phyloP scores from a whole-genome alignment of 1,140 invertebrate species.

The Plodia interpunctella region DNA sequence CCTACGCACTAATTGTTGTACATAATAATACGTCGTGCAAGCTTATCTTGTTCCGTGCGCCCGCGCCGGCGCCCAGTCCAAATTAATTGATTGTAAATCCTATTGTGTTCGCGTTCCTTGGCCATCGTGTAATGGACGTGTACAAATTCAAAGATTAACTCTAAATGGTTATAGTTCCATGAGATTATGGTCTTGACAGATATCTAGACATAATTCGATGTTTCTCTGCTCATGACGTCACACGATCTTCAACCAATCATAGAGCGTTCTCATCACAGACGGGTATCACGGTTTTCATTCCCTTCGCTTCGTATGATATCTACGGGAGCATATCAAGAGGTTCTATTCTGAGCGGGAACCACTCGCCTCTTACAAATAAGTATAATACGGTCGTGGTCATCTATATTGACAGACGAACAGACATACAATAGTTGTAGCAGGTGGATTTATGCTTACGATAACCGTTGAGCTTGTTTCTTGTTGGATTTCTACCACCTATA shows the following conservation, averaged over 20 bases:
- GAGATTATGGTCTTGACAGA: too few species aligned
- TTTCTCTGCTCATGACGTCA: too few species aligned
- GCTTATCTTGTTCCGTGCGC: background rate
- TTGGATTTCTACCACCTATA: background rate
- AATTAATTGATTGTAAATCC: constrained; percentile 3
- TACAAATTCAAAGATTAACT: constrained; percentile 2
- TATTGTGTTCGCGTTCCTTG: constrained; percentile 1
- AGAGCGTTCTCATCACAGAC: too few species aligned
- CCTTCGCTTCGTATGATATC: too few species aligned
- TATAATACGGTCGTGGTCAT: background rate
- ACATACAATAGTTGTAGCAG: constrained; percentile 7
- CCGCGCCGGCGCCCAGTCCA: background rate
- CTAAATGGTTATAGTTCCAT: background rate
- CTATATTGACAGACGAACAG: constrained; percentile 5
- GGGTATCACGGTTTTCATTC: too few species aligned
- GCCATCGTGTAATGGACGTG: constrained; percentile 4
- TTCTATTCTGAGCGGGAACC: too few species aligned
- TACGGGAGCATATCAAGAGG: too few species aligned
- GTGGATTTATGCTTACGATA: constrained; percentile 9
- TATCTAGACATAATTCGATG: too few species aligned
- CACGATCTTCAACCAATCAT: too few species aligned
- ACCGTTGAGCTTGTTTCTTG: constrained; percentile 10
- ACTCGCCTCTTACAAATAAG: too few species aligned
- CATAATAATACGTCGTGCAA: background rate
- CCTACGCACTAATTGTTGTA: background rate